These are phyloP conservation scores for Riptortus pedestris DNA, from an alignment of 1,140 invertebrate genomes.

Conservation along the genomic window DNA sequence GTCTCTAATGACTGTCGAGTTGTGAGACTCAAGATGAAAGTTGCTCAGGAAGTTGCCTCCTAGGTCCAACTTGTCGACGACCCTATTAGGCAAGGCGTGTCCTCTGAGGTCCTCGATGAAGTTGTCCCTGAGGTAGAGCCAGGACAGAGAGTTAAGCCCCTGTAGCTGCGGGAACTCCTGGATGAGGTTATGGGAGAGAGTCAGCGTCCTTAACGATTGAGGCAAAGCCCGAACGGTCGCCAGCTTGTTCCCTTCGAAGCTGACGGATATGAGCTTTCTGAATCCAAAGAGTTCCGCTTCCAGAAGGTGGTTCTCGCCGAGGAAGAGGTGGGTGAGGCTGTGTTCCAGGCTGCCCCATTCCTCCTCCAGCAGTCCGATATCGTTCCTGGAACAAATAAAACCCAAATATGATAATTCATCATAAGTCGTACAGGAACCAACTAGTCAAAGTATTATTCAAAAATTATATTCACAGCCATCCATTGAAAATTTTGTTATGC, in stretches of 20 bases:
- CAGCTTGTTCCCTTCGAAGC: conserved; percentile 64
- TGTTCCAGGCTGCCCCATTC: conserved; percentile 65
- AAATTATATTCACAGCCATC: too few species aligned
- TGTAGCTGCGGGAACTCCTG: conserved; percentile 44
- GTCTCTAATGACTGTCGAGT: conserved; percentile 62
- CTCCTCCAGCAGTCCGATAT: conserved; percentile 47
- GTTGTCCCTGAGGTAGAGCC: conserved; percentile 72
- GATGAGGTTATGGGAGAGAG: conserved; percentile 63
- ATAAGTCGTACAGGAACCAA: too few species aligned
- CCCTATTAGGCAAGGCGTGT: conserved; percentile 47
- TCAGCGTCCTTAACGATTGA: conserved; percentile 56
- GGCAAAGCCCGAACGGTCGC: conserved; percentile 47
- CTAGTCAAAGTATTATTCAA: too few species aligned
- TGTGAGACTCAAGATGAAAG: conserved; percentile 47
- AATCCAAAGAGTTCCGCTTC: conserved; percentile 46
- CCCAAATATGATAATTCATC: too few species aligned
- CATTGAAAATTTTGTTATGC: too few species aligned
- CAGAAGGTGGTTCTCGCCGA: conserved; percentile 68
- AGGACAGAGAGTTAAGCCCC: conserved; percentile 39
- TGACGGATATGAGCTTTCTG: conserved; percentile 53
- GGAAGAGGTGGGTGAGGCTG: conserved; percentile 62
- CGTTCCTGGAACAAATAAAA: conserved; percentile 45
- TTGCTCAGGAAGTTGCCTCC: conserved; percentile 66
- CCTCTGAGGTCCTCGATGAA: conserved; percentile 53
- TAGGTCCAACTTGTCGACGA: conserved; percentile 69